Evolutionary conservation across 2,797 vertebrate genomes (phyloP).

Genomic region (Esox lucius): DNA sequence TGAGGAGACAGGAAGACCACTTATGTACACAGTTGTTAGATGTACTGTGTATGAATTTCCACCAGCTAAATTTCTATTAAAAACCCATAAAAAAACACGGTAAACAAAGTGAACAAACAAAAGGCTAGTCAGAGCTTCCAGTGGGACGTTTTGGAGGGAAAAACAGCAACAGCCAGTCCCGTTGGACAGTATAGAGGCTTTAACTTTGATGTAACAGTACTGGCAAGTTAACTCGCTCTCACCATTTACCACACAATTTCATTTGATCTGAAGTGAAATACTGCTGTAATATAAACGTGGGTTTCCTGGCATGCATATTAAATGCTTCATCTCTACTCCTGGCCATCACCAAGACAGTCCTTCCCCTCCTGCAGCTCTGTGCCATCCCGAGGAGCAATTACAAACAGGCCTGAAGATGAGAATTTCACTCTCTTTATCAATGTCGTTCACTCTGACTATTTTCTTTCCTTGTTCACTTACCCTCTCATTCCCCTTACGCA

Average conservation of each 20-base stretch:
- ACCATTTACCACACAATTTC: slow-evolving; percentile 26
- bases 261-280: slow-evolving; percentile 64
- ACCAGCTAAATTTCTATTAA: slow-evolving; percentile 21
- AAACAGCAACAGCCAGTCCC: slow-evolving; percentile 34
- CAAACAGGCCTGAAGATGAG: slow-evolving; percentile 55
- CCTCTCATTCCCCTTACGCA: neutral
- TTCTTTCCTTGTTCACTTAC: neutral
- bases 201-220: slow-evolving; percentile 51
- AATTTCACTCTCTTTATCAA: slow-evolving; percentile 42
- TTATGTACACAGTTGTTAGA: slow-evolving; percentile 22
- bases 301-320: slow-evolving; percentile 55
- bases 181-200: slow-evolving; percentile 23
- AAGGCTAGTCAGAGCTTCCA: slow-evolving; percentile 14
- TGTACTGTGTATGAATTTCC: slow-evolving; percentile 38
- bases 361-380: slow-evolving; percentile 35
- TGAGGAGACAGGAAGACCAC: slow-evolving; percentile 11
- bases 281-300: slow-evolving; percentile 57
- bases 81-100: slow-evolving; percentile 46
- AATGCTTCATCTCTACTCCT: slow-evolving; percentile 52
- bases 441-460: slow-evolving; percentile 8
- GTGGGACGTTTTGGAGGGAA: slow-evolving; percentile 29
- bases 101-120: slow-evolving; percentile 32
- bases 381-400: slow-evolving; percentile 45
- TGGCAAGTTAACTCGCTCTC: slow-evolving; percentile 14
- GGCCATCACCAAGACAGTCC: slow-evolving; percentile 30